phyloP scores from a whole-genome alignment of 1,140 invertebrate species.

The Oncopeltus fasciatus region DNA sequence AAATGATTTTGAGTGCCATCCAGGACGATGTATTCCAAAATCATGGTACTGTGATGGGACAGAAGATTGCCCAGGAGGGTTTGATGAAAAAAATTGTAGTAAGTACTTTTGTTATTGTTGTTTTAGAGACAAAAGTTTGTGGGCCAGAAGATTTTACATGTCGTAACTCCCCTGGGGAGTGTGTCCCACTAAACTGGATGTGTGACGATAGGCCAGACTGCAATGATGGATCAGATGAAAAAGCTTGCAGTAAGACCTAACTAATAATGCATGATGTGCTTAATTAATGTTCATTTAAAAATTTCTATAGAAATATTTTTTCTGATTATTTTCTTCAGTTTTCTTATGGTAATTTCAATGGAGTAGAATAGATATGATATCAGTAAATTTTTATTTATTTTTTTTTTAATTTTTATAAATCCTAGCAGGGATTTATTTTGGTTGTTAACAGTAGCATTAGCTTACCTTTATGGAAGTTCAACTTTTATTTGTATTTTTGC shows the following conservation, averaged over 20 bases:
- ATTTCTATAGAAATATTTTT: no score
- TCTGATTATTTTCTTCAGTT: no score
- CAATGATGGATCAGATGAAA: constrained; percentile 44
- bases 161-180: constrained; percentile 49
- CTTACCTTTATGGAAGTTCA: no score
- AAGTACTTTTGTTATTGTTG: constrained; percentile 22
- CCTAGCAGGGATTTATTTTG: no score
- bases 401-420: no score
- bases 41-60: constrained; percentile 62
- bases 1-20: constrained; percentile 6
- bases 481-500: no score
- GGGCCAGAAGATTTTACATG: constrained; percentile 76
- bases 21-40: constrained; percentile 53
- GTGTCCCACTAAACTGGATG: constrained; percentile 22
- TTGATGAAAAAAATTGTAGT: constrained; percentile 33
- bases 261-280: no score
- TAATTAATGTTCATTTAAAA: no score
- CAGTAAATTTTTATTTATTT: no score
- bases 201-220: constrained; percentile 53
- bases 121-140: constrained; percentile 60
- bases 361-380: no score
- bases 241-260: constrained; percentile 69
- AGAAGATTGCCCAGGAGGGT: constrained; percentile 46
- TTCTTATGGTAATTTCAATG: no score
- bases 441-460: no score